These are phyloP conservation scores for Psilopsiagon aymara DNA, from an alignment of 2,113 vertebrate genomes.

Conservation along the genomic window DNA sequence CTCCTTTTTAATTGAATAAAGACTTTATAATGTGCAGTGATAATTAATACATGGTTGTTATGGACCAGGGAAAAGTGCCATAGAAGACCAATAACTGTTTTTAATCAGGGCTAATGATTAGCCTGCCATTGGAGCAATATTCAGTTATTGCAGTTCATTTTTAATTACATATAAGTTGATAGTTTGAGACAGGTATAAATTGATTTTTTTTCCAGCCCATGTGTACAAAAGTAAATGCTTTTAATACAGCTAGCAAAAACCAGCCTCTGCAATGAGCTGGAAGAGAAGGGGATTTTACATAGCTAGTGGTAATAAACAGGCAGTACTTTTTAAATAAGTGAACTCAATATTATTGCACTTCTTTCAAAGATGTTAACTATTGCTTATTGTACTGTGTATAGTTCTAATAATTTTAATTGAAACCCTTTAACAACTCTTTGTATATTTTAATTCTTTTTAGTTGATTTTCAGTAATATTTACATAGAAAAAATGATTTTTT, in stretches of 20 bases:
- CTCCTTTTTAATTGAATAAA: slow-evolving; percentile 72
- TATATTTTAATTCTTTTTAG: slow-evolving; percentile 82
- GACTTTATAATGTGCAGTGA: slow-evolving; percentile 68
- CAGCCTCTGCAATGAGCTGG: slow-evolving; percentile 39
- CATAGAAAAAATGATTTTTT: slow-evolving; percentile 83
- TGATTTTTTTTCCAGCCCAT: slow-evolving; percentile 47
- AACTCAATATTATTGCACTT: slow-evolving; percentile 78
- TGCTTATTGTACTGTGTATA: slow-evolving; percentile 79
- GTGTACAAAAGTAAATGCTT: slow-evolving; percentile 56
- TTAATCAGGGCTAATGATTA: slow-evolving; percentile 73
- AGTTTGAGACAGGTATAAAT: slow-evolving; percentile 49
- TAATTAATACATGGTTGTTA: slow-evolving; percentile 77
- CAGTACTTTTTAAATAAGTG: slow-evolving; percentile 73
- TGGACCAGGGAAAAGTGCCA: slow-evolving; percentile 90
- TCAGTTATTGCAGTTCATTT: slow-evolving; percentile 70
- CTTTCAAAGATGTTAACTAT: slow-evolving; percentile 73
- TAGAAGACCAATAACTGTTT: slow-evolving; percentile 91
- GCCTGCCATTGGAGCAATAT: slow-evolving; percentile 74
- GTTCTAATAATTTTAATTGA: slow-evolving; percentile 80
- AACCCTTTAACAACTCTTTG: slow-evolving; percentile 85
- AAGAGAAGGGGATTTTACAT: slow-evolving; percentile 19
- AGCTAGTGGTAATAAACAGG: slow-evolving; percentile 59
- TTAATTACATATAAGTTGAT: slow-evolving; percentile 63
- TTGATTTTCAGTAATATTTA: slow-evolving; percentile 79
- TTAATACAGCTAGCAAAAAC: slow-evolving; percentile 66